A percentile compares a stretch with the other conserved stretches of the same genome.
These are phyloP conservation scores for Miichthys miiuy DNA, from an alignment of 2,797 vertebrate species.

Conservation along the genomic window DNA sequence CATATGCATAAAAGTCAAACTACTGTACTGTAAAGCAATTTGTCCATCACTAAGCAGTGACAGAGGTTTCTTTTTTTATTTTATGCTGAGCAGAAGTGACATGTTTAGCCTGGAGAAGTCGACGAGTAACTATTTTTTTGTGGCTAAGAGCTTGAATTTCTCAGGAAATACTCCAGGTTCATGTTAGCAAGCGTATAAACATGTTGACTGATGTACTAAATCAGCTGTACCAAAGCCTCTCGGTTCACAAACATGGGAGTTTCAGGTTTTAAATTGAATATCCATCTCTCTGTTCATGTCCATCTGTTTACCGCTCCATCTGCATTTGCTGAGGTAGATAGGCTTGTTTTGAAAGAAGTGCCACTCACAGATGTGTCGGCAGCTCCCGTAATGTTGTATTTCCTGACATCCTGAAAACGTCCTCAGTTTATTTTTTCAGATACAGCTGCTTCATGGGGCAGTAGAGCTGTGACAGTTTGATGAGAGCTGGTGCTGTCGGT, in stretches of 20 bases:
- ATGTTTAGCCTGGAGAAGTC: slow-evolving; percentile 19
- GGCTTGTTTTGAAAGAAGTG: slow-evolving; percentile 24
- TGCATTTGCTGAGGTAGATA: slow-evolving; percentile 14
- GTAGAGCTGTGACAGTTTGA: slow-evolving; percentile 50
- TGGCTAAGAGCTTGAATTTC: slow-evolving; percentile 4
- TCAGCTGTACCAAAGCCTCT: slow-evolving; percentile 11
- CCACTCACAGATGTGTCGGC: slow-evolving; percentile 19
- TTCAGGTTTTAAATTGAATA: slow-evolving; percentile 11
- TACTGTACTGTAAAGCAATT: slow-evolving; percentile 19
- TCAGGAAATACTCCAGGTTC: slow-evolving; percentile 21
- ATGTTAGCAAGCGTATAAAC: not conserved
- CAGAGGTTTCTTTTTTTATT: slow-evolving; percentile 6
- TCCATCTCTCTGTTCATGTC: slow-evolving; percentile 24
- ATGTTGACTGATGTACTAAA: slow-evolving; percentile 39
- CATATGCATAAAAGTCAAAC: slow-evolving; percentile 42
- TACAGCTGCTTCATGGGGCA: slow-evolving; percentile 46
- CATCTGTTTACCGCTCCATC: slow-evolving; percentile 27
- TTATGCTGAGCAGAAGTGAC: slow-evolving; percentile 21
- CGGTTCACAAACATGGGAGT: not conserved
- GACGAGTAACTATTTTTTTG: slow-evolving; percentile 1
- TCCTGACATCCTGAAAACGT: slow-evolving; percentile 45
- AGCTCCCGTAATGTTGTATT: slow-evolving; percentile 15
- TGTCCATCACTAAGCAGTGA: slow-evolving; percentile 31
- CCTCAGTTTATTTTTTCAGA: slow-evolving; percentile 36
- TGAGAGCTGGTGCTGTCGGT: slow-evolving; percentile 46